These are phyloP conservation scores for Onychostruthus taczanowskii DNA, from an alignment of 2,113 vertebrate species.

Conservation along the genomic window DNA sequence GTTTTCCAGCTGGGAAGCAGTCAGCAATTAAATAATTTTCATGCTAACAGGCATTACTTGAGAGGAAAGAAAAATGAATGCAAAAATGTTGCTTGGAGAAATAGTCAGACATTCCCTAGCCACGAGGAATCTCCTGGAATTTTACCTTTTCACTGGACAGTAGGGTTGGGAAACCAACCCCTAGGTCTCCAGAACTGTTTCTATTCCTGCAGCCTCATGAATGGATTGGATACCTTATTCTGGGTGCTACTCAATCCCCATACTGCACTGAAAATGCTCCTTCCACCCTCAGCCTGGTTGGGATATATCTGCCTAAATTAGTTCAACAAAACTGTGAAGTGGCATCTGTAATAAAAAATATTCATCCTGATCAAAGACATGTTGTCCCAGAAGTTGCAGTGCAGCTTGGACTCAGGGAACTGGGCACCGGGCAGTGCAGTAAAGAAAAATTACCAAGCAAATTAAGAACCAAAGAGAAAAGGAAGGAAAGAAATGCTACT, in stretches of 20 bases:
- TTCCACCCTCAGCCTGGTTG: neutral
- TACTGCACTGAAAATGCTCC: fast-evolving
- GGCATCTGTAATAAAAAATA: neutral
- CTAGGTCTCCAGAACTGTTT: neutral
- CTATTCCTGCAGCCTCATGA: neutral
- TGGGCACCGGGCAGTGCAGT: neutral
- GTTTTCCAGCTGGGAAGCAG: neutral
- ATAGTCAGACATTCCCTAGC: neutral
- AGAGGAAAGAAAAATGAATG: neutral
- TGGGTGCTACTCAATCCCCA: neutral
- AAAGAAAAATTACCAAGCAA: neutral
- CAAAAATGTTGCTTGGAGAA: neutral
- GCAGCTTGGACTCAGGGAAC: neutral
- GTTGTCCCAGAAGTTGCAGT: neutral
- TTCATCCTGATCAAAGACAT: neutral
- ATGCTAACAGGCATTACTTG: neutral
- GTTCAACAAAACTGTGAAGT: neutral
- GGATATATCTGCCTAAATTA: neutral
- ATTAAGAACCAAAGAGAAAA: neutral
- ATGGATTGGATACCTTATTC: neutral
- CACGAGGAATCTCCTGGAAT: neutral
- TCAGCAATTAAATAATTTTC: neutral
- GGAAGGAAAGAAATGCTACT: neutral
- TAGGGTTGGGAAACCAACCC: neutral
- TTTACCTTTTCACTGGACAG: neutral